These are phyloP conservation scores for Orthonyx spaldingii DNA, from an alignment of 2,113 vertebrate genomes.

Conservation along the genomic window DNA sequence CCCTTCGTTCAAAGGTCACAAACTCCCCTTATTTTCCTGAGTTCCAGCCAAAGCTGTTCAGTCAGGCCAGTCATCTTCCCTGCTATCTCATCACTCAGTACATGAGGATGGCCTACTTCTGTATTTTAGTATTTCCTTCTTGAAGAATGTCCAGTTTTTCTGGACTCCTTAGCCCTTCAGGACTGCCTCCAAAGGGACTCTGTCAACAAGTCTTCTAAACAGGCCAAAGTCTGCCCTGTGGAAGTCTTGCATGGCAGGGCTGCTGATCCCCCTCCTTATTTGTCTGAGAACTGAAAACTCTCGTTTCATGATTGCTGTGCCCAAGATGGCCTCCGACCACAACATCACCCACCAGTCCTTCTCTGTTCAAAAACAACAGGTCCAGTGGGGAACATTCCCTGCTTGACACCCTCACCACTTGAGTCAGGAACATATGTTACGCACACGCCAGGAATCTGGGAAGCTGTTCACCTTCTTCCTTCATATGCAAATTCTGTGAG, in stretches of 20 bases:
- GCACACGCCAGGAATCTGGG: neutral
- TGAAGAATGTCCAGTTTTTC: neutral
- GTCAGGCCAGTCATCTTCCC: fast-evolving
- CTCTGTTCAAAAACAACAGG: neutral
- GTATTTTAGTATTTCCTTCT: neutral
- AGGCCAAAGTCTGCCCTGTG: neutral
- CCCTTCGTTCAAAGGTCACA: neutral
- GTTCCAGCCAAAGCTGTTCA: neutral
- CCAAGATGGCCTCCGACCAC: neutral
- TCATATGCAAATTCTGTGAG: neutral
- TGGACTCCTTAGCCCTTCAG: neutral
- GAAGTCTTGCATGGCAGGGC: neutral
- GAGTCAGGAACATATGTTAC: neutral
- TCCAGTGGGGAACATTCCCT: neutral
- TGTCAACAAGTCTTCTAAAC: neutral
- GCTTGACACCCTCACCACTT: neutral
- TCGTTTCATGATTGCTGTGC: neutral
- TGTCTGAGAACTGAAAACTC: neutral
- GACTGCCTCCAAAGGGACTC: neutral
- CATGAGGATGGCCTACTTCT: neutral
- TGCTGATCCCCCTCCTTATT: neutral
- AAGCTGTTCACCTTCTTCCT: neutral
- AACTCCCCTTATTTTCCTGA: neutral
- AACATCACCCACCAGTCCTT: neutral
- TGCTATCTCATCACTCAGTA: fast-evolving